Evolutionary conservation across 2,797 vertebrate genomes (phyloP).

Genomic region (Poeciliopsis turneri): DNA sequence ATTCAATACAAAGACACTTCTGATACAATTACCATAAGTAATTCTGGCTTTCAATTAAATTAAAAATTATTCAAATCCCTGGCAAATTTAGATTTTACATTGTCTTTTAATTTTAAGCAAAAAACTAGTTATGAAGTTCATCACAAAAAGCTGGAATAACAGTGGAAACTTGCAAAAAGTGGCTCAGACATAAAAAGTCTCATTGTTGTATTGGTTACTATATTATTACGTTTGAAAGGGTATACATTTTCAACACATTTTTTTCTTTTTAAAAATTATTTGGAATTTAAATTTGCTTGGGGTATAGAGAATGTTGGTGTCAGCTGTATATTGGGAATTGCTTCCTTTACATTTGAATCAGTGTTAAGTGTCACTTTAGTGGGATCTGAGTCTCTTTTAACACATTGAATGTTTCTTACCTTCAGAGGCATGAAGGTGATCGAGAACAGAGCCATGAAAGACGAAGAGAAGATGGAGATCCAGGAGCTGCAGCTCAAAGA

Average conservation of each 20-base stretch:
- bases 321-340: too few relatives aligned
- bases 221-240: neutral
- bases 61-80: neutral
- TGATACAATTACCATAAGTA: neutral
- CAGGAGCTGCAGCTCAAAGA: constrained; percentile 98
- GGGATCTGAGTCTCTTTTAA: neutral
- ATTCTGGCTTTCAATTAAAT: neutral
- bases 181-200: neutral
- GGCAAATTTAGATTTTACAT: neutral
- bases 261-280: neutral
- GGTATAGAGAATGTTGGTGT: neutral
- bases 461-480: constrained; percentile 98
- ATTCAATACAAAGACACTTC: too few relatives aligned
- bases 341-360: neutral
- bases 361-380: neutral
- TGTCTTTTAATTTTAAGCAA: neutral
- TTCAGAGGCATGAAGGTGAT: constrained; percentile 98
- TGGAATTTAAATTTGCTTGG: neutral
- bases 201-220: neutral
- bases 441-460: constrained; percentile 97
- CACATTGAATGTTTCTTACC: neutral
- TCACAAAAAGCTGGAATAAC: neutral
- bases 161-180: neutral
- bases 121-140: neutral
- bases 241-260: neutral